phyloP scores from a whole-genome alignment of 2,888 invertebrate genomes.

The Furcula furcula region DNA sequence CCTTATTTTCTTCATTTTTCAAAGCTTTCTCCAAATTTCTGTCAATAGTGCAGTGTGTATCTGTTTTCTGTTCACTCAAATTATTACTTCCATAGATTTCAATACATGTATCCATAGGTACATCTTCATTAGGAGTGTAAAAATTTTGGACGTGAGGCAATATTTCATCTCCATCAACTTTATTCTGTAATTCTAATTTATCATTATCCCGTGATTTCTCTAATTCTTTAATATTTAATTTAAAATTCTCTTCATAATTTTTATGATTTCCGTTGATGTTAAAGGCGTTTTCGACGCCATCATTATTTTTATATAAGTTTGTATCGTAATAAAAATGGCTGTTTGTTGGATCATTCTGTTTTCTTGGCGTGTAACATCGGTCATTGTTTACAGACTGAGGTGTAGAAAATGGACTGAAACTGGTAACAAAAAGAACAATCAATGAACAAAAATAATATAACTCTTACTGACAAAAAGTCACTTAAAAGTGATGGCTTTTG shows the following conservation, averaged over 20 bases:
- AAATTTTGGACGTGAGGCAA: constrained; percentile 8
- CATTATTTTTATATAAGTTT: not conserved
- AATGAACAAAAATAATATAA: not conserved
- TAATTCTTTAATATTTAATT: constrained; percentile 9
- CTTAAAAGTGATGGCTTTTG: too few relatives aligned
- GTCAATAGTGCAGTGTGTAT: constrained; percentile 48
- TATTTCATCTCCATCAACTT: not conserved
- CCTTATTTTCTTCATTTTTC: constrained; percentile 39
- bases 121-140: constrained; percentile 10
- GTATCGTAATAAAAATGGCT: constrained; percentile 16
- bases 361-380: constrained; percentile 45
- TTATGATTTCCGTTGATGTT: not conserved
- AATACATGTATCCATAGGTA: constrained; percentile 10
- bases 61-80: constrained; percentile 9
- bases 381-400: constrained; percentile 47
- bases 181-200: constrained; percentile 5
- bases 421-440: constrained; percentile 14
- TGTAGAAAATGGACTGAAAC: constrained; percentile 63
- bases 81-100: constrained; percentile 14
- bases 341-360: constrained; percentile 21
- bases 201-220: constrained; percentile 6
- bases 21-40: constrained; percentile 59
- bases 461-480: not conserved
- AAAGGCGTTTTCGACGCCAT: constrained; percentile 9
- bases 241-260: constrained; percentile 1